A percentile compares a stretch with the other conserved stretches of the same genome.
Evolutionary conservation across 2,113 vertebrate species (phyloP).

Genomic region (Rhea americana): DNA sequence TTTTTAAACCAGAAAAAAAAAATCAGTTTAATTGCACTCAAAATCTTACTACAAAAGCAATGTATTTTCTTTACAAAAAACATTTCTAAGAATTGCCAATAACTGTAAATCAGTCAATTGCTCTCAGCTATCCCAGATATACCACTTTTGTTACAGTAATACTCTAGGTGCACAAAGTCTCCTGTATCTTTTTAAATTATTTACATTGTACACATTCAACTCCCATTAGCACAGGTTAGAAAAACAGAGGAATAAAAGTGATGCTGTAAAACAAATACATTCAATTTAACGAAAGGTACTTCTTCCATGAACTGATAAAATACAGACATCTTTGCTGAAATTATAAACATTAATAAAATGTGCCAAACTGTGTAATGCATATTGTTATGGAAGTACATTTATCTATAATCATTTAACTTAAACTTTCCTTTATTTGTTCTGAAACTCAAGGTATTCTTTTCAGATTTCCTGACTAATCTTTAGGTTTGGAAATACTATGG

Average conservation of each 20-base stretch:
- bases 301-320: constrained; percentile 55
- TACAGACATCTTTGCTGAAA: constrained; percentile 52
- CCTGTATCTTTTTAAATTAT: constrained; percentile 59
- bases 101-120: constrained; percentile 50
- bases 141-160: constrained; percentile 74
- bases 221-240: constrained; percentile 77
- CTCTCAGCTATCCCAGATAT: constrained; percentile 55
- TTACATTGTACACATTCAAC: constrained; percentile 71
- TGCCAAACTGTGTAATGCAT: constrained; percentile 56
- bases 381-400: constrained; percentile 64
- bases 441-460: neutral
- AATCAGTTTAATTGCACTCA: constrained; percentile 81
- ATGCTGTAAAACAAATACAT: constrained; percentile 76
- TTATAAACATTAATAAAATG: constrained; percentile 64
- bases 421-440: neutral
- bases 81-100: constrained; percentile 63
- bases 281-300: constrained; percentile 69
- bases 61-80: constrained; percentile 61
- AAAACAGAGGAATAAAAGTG: constrained; percentile 65
- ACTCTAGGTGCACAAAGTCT: constrained; percentile 64
- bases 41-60: constrained; percentile 76
- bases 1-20: constrained; percentile 62
- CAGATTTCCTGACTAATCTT: neutral
- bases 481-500: neutral
- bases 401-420: constrained; percentile 41